A percentile compares a stretch with the other conserved stretches of the same genome.
These are phyloP conservation scores for Pituophis catenifer DNA, from an alignment of 2,113 vertebrate species.

Conservation along the genomic window DNA sequence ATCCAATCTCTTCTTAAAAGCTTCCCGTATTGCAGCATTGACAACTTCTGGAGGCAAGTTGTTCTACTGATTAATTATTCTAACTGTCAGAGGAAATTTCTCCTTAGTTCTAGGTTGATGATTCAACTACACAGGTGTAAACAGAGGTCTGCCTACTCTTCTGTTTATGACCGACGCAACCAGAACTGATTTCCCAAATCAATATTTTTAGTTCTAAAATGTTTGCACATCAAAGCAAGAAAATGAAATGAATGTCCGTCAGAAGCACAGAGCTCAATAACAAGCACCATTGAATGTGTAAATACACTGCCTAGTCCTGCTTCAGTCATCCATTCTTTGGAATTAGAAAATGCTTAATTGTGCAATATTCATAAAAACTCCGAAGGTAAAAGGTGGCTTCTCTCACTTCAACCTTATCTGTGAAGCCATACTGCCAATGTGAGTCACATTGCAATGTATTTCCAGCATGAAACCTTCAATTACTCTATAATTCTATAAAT, in stretches of 20 bases:
- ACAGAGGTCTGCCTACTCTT: not conserved
- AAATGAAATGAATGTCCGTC: not conserved
- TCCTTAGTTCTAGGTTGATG: not conserved
- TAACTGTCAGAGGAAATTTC: no score
- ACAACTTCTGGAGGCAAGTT: no score
- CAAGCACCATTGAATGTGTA: not conserved
- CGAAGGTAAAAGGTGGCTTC: not conserved
- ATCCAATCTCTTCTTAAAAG: no score
- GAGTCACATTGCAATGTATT: not conserved
- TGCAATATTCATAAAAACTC: not conserved
- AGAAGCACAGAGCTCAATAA: not conserved
- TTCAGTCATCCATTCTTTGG: not conserved
- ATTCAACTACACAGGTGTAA: not conserved
- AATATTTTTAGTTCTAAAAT: not conserved
- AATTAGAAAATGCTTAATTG: not conserved
- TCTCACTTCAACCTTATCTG: not conserved
- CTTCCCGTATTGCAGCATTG: no score
- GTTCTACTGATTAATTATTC: no score
- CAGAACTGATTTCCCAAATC: not conserved
- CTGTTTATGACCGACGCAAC: not conserved
- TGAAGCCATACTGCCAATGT: not conserved
- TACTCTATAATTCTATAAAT: not conserved
- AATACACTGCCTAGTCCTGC: not conserved
- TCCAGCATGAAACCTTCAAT: not conserved
- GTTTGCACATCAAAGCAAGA: not conserved